A percentile compares a stretch with the other conserved stretches of the same genome.
phyloP scores from a whole-genome alignment of 2,888 invertebrate genomes.

The Hypselothyrea guttata region DNA sequence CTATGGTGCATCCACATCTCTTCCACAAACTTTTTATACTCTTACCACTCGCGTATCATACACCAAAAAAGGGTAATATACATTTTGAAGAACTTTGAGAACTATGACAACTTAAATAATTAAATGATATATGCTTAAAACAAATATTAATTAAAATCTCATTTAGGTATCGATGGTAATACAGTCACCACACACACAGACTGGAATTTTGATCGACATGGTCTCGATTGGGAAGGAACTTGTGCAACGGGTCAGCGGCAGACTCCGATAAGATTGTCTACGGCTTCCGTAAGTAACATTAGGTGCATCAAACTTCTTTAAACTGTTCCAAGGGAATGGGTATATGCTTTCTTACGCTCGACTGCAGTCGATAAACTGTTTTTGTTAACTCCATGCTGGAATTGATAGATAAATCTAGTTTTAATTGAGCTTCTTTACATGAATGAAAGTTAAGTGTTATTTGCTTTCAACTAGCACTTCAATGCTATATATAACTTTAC shows the following conservation, averaged over 20 bases:
- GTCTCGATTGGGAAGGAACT: constrained; percentile 50
- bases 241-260: constrained; percentile 51
- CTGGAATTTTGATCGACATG: constrained; percentile 49
- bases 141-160: neutral
- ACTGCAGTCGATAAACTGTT: too few relatives aligned
- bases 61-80: constrained; percentile 50
- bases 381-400: too few relatives aligned
- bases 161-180: constrained; percentile 12
- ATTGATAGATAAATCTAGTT: too few relatives aligned
- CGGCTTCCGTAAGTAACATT: constrained; percentile 56
- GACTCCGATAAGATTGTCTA: constrained; percentile 62
- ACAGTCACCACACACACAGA: constrained; percentile 12
- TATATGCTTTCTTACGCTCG: too few relatives aligned
- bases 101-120: neutral
- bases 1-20: constrained; percentile 40
- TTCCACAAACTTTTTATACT: constrained; percentile 57
- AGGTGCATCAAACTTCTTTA: too few relatives aligned
- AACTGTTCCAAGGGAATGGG: too few relatives aligned
- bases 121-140: neutral
- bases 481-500: too few relatives aligned
- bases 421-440: too few relatives aligned
- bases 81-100: neutral
- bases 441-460: too few relatives aligned
- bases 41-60: constrained; percentile 57
- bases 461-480: too few relatives aligned